Base-by-base conservation (phyloP, 2,113 vertebrate species). In the Neomonachus schauinslandi region DNA sequence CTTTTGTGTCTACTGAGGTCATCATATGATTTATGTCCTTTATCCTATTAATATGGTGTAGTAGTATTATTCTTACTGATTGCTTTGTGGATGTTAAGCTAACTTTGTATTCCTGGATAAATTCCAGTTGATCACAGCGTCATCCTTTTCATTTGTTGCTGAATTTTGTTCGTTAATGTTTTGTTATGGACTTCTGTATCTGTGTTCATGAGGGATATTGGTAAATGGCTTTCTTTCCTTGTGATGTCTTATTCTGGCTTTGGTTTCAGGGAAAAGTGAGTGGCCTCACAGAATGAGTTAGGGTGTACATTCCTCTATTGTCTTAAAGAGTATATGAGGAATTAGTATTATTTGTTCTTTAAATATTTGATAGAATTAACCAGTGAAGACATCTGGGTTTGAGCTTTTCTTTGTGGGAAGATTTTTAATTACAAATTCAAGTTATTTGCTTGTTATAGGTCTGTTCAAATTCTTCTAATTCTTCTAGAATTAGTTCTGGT, bases 361-460 rank as follows among this genome's bases (percentile, higher is more conserved):
- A 96, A 87, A 42, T 96, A 80, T 76, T 77, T 95, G 33, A 39
- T 57, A 65, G n/a, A 88, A 79, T 51, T 92, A 19, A 39, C 12
- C 46, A 89, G 5, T 81, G 18, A 91, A 91, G 46, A 51, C 21
- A 76, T 24, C 13, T 55, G 14, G 33, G 46, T 82, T 39, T 90
- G 51, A 7, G 19, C 4, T 67, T 81, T 77, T 59, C 33, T 89
- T 85, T 84, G 24, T 76, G 22, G 28, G 22, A 63, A 63, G 2
- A 36, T 79, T 91, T 80, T 87, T 49, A 89, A 57, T 84, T 65
- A 65, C 14, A 57, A 79, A 63, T 80, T 89, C 21, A 65, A 86
- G 4, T 42, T 81, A n/a, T 33, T 88, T 74, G 33, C 4, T 76
- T 63, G 31, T 81, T 92, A 46, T 16, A 59, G 7, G 8, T 63